Evolutionary conservation across 1,140 invertebrate genomes (phyloP), one percentile per base, ranked within the genome.

Genomic region (Neodiprion fabricii): DNA sequence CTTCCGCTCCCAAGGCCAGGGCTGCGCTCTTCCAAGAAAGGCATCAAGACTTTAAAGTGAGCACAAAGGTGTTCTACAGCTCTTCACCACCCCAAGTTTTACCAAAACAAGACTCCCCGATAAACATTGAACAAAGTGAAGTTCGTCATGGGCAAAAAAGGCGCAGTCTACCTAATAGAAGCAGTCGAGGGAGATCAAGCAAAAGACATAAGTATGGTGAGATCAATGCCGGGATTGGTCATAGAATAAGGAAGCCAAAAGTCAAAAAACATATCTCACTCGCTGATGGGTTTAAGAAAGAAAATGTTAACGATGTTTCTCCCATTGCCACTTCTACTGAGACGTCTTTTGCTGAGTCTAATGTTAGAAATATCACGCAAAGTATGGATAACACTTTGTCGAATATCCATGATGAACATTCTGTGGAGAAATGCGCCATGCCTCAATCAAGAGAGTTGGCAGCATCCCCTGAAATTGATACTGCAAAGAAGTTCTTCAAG

Each of bases 161-260:
- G 66, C 77, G 79, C 72, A 86, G 81, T 73, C 72, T 81, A 50
- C 79, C 81, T 1, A 11, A 68, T 50, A 75, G 11, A 70, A 70
- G 68, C 68, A 40, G 70, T 11, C 48, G 75, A 40, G 79, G 8
- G 72, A 75, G 71, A 69, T 76, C 67, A 1, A 11, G 28, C 8
- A 84, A 76, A 53, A 81, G 74, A 70, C 49, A 75, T 9, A 80
- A 28, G 70, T 72, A 76, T 40, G 83, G 83, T 7, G 81, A 81
- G 74, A 84, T 88, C 7, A 88, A 88, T 74, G 81, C 78, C 61
- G 86, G 87, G 21, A 85, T 89, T 3, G 73, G 70, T 3, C 87
- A 89, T 74, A 81, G 80, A 1, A 83, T 89, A 12, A 87, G 82
- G 73, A 84, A 75, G 70, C 84, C 83, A 47, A 88, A 84, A 78